Evolutionary conservation across 2,797 vertebrate species (phyloP), one percentile per base, ranked within the genome.

Genomic region (Falco concolor): DNA sequence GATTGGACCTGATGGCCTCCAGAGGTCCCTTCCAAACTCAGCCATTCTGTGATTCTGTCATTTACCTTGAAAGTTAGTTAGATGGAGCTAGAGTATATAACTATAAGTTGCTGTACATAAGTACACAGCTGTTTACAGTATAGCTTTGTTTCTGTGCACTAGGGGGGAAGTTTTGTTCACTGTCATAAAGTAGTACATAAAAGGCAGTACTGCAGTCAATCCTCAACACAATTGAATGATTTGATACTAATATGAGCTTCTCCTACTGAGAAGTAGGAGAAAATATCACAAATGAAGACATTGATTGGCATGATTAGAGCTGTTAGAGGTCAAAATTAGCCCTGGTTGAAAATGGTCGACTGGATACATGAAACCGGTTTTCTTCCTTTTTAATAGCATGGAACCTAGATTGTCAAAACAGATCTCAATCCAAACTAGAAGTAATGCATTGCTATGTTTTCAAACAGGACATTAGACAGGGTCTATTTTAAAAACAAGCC

Each of bases 1-100:
- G 13, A 4, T 8, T 45, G 60, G 30, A 14, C 30, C 30, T 15
- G 11, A 2, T 1, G 1, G 27, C 2, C 20, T 64, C 12, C 52
- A 80, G 44, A 92, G 21, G 19, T 72, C 19, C 17, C 28, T 42
- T 67, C 75, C 14, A 59, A 49, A 4, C 8, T 44, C 21, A 54
- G 8, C 6, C 23, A 4, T 21, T 47, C 15, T 45, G 27, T 32
- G 30, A 20, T 84, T 28, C 36, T 88, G 44, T 45, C 22, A n/a
- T 50, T 85, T 85, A 18, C 68, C 49, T 67, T 63, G 49, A 10
- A 60, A 27, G 15, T 40, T 25, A 63, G 36, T 84, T 59, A 87
- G 63, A 44, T 67, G 87, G 64, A 91, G 56, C n/a, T 82, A 50
- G 30, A 72, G 38, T 5, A 7, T 60, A 21, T 44, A 57, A 3